Base-by-base conservation (phyloP, 2,797 vertebrate species). In the Distichodus sexfasciatus region DNA sequence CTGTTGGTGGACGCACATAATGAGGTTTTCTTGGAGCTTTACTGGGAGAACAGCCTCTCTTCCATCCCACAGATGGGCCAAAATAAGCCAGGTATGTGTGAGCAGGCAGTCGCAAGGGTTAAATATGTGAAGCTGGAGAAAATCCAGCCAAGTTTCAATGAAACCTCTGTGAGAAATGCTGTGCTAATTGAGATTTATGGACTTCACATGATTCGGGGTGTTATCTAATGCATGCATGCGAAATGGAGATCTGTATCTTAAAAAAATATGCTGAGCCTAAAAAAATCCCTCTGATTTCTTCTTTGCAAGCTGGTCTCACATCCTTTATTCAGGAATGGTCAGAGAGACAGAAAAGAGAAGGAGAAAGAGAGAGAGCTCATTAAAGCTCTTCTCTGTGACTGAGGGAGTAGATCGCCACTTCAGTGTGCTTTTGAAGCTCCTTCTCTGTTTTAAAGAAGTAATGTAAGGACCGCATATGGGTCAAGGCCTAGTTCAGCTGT, bases 271-370 rank as follows among this genome's bases (percentile, higher is more conserved):
- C 59, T 54, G 58, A 72, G n/a, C n/a, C n/a, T n/a, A n/a, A 70
- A 50, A 58, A 70, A 66, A 69, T 70, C 60, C 26, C 23, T 78
- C 54, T 72, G 76, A 75, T 75, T 62, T 72, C 43, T n/a, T 66
- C 12, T 43, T 60, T 47, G 38, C 26, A 66, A 36, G 24, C 40
- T 75, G 55, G 38, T n/a, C 50, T 50, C 33, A 46, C 48, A 61
- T 69, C 63, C 66, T 64, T 63, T 66, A 44, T 76, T 72, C 51
- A 65, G 58, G 64, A 69, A 65, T 44, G 55, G 19, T 11, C 64
- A 69, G 46, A 66, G 17, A 68, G 26, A 9, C 33, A 70, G 33
- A 63, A 33, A 28, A 50, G 31, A 46, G 40, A 43, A n/a, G 48
- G 60, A 38, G 17, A 65, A 15, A 50, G 7, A 65, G 55, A 59